Evolutionary conservation across 1,140 invertebrate genomes (phyloP).

Genomic region (Procambarus clarkii): DNA sequence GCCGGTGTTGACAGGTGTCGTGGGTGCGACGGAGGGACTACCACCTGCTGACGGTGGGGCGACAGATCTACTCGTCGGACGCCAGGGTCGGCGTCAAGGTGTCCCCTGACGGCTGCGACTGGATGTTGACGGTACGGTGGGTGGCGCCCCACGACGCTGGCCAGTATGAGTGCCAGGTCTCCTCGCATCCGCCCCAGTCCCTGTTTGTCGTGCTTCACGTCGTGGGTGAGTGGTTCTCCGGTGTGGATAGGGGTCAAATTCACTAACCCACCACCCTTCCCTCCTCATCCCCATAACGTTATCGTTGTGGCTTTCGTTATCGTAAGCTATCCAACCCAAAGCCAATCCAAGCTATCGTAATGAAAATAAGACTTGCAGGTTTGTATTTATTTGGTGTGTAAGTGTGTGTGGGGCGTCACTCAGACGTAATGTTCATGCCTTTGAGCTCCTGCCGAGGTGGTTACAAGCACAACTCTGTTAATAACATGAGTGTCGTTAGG

Average conservation of each 20-base stretch:
- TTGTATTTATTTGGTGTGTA: too few species aligned
- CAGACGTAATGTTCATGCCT: too few species aligned
- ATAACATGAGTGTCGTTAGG: too few species aligned
- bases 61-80: slow-evolving; percentile 89
- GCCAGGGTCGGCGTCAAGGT: slow-evolving; percentile 83
- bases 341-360: too few species aligned
- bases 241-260: neutral
- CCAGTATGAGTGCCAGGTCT: slow-evolving; percentile 77
- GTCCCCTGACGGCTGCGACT: slow-evolving; percentile 77
- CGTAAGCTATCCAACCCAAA: too few species aligned
- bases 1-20: slow-evolving; percentile 80
- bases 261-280: neutral
- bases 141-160: slow-evolving; percentile 74
- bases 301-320: too few species aligned
- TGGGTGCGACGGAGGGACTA: slow-evolving; percentile 89
- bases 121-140: slow-evolving; percentile 85
- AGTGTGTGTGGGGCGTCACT: too few species aligned
- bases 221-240: slow-evolving; percentile 73
- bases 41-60: slow-evolving; percentile 87
- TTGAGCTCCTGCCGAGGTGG: too few species aligned
- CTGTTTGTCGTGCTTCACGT: slow-evolving; percentile 75
- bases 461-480: too few species aligned
- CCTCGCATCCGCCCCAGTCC: slow-evolving; percentile 75
- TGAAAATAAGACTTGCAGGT: too few species aligned
- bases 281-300: neutral